Evolutionary conservation across 2,113 vertebrate species (phyloP).

Genomic region (Rhinolophus ferrumequinum): DNA sequence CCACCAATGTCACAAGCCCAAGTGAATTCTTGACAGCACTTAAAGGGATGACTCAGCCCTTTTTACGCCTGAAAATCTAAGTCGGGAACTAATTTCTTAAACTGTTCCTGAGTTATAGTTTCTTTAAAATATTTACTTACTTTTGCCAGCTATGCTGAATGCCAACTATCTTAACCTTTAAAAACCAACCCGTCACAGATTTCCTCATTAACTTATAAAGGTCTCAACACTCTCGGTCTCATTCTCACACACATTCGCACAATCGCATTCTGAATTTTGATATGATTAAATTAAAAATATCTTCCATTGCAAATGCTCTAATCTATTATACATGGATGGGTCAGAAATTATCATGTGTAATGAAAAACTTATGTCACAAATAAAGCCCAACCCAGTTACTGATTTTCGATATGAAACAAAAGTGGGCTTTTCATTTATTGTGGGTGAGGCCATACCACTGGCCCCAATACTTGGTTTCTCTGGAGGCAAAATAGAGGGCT

Average conservation of each 20-base stretch:
- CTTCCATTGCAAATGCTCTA: conserved; percentile 37
- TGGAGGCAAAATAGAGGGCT: conserved; percentile 22
- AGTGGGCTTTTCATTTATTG: conserved; percentile 37
- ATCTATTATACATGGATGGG: conserved; percentile 48
- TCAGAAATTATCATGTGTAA: conserved; percentile 56
- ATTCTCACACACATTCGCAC: conserved; percentile 59
- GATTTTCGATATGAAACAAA: conserved; percentile 55
- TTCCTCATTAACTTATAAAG: conserved; percentile 25
- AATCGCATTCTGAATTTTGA: conserved; percentile 27
- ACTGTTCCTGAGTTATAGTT: conserved; percentile 70
- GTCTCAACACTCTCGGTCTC: not conserved
- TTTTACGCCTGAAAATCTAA: conserved; percentile 50
- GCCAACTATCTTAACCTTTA: conserved; percentile 57
- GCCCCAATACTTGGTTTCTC: conserved; percentile 8
- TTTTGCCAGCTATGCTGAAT: conserved; percentile 58
- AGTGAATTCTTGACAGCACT: conserved; percentile 47
- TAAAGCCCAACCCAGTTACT: conserved; percentile 43
- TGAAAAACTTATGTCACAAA: conserved; percentile 63
- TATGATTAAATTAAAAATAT: conserved; percentile 72
- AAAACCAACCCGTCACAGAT: conserved; percentile 60
- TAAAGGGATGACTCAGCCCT: conserved; percentile 12
- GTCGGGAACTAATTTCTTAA: conserved; percentile 50
- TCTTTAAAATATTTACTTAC: conserved; percentile 54
- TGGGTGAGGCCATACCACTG: not conserved
- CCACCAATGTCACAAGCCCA: not conserved